A percentile compares a stretch with the other conserved stretches of the same genome.
Conservation (phyloP, 2,888 invertebrate genomes). For the Phlogophora meticulosa region DNA sequence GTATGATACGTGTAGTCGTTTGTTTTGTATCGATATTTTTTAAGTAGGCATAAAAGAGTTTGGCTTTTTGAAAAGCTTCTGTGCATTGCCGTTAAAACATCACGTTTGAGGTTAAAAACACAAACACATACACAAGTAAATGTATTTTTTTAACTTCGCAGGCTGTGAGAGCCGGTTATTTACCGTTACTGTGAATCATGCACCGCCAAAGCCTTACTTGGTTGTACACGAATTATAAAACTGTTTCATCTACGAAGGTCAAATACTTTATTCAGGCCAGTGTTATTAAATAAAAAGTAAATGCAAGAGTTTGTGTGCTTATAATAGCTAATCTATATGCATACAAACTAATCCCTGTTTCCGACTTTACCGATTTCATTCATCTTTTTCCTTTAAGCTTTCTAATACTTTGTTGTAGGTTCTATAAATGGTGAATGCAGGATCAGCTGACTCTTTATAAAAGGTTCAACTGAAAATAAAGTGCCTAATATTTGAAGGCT, state of each 20-base stretch:
- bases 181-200: slow-evolving; percentile 57
- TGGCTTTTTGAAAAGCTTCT: not conserved
- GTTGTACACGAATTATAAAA: slow-evolving; percentile 32
- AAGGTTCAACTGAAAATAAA: slow-evolving; percentile 12
- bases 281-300: slow-evolving; percentile 7
- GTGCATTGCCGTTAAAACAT: slow-evolving; percentile 1
- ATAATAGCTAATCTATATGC: not conserved
- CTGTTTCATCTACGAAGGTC: slow-evolving; percentile 22
- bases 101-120: slow-evolving; percentile 43
- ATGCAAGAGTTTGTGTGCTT: not conserved
- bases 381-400: not conserved
- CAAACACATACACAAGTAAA: slow-evolving; percentile 8
- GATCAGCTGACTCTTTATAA: slow-evolving; percentile 11
- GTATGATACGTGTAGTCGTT: no score
- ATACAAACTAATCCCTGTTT: no score
- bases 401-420: no score
- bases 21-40: no score
- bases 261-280: slow-evolving; percentile 16
- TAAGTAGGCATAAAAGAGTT: no score
- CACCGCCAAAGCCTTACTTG: slow-evolving; percentile 30
- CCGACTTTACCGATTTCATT: not conserved
- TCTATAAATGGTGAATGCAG: no score
- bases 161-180: slow-evolving; percentile 11
- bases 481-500: slow-evolving; percentile 25
- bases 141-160: not conserved